A percentile compares a stretch with the other conserved stretches of the same genome.
Conservation (phyloP, 64 coral and sea anemone genomes). For the Hydrozoanthus tunicans region DNA sequence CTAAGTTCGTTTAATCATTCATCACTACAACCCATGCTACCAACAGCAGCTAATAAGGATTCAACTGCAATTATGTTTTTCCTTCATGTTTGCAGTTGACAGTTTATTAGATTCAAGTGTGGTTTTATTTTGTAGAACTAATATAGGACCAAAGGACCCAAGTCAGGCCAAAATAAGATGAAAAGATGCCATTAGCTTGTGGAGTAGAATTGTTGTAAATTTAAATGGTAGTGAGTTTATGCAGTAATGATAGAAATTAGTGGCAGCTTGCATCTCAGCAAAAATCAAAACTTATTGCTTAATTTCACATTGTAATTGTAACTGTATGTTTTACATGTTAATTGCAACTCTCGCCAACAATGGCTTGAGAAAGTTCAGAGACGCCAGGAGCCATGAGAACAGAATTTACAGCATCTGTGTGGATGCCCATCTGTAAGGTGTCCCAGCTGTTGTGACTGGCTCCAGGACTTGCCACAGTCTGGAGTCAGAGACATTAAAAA, state of each 20-base stretch:
- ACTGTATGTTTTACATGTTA: background rate
- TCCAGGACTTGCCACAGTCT: conserved; percentile 23
- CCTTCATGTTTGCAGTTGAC: background rate
- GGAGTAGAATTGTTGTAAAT: background rate
- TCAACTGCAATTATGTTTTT: background rate
- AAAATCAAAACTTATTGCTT: background rate
- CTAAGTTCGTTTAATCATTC: too few relatives aligned
- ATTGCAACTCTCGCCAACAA: background rate
- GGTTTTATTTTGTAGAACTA: background rate
- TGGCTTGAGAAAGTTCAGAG: conserved; percentile 10
- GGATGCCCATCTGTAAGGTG: background rate
- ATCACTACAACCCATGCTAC: too few relatives aligned
- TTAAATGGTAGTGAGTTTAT: background rate
- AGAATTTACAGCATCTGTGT: background rate
- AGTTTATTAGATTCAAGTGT: background rate
- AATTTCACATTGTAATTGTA: background rate
- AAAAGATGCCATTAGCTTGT: background rate
- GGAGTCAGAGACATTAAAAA: conserved; percentile 36
- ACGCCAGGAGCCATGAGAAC: background rate
- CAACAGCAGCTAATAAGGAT: background rate
- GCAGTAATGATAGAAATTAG: background rate
- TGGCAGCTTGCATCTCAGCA: background rate
- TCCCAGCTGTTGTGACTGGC: conserved; percentile 34
- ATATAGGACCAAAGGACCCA: background rate
- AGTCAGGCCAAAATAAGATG: background rate